Conservation (phyloP, 2,113 vertebrate species). For the Amphiprion ocellaris region DNA sequence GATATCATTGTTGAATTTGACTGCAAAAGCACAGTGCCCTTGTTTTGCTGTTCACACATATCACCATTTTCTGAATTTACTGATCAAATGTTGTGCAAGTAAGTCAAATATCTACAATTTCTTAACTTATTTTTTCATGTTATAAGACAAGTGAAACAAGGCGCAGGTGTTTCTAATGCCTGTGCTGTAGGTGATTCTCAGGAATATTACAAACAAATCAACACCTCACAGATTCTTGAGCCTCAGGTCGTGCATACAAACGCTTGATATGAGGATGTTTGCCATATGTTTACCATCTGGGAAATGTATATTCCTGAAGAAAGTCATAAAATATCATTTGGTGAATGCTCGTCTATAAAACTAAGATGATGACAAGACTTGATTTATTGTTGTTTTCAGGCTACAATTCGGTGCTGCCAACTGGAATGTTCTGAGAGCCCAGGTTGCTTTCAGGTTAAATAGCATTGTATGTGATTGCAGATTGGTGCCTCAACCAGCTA, state of each 20-base stretch:
- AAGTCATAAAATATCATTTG: slow-evolving; percentile 18
- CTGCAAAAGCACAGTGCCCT: too few species aligned
- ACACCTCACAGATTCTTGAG: neutral
- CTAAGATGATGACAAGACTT: neutral
- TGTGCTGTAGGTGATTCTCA: slow-evolving; percentile 4
- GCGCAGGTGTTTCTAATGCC: neutral
- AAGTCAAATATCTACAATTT: too few species aligned
- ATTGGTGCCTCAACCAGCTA: neutral
- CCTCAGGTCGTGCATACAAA: neutral
- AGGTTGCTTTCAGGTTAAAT: neutral
- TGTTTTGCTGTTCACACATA: too few species aligned
- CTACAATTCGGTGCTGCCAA: neutral
- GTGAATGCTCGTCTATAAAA: slow-evolving; percentile 29
- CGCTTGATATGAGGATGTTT: neutral
- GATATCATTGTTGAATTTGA: too few species aligned
- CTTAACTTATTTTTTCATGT: too few species aligned
- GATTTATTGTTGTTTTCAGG: slow-evolving; percentile 20
- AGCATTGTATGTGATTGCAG: neutral
- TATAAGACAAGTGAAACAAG: too few species aligned
- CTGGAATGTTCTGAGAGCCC: neutral
- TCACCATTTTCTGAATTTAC: too few species aligned
- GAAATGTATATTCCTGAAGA: slow-evolving; percentile 11
- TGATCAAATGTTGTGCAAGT: too few species aligned
- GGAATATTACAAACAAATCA: neutral
- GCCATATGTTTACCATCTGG: slow-evolving; percentile 38